Percentiles rank a stretch among this genome's conserved stretches.
Conservation (phyloP, 2,797 vertebrate genomes). For the Microtus agrestis region DNA sequence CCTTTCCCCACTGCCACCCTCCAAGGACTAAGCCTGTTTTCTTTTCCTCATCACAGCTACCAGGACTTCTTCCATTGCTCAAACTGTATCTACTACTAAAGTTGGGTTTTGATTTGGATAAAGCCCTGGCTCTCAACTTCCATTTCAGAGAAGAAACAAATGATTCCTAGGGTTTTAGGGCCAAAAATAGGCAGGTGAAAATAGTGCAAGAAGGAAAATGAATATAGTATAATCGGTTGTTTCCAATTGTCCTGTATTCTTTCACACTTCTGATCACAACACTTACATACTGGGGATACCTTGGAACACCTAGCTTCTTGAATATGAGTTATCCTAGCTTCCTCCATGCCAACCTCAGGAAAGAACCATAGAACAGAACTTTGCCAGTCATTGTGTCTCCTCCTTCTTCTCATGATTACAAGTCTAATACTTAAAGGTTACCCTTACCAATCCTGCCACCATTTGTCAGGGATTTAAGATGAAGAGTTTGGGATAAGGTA, state of each 20-base stretch:
- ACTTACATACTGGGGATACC: not conserved
- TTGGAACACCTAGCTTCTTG: not conserved
- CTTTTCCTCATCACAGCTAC: not conserved
- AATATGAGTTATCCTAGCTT: not conserved
- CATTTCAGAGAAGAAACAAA: not conserved
- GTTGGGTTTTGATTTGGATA: not conserved
- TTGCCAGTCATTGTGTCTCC: no score
- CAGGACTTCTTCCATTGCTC: not conserved
- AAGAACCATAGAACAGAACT: not conserved
- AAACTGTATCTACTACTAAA: slow-evolving; percentile 17
- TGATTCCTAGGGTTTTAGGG: not conserved
- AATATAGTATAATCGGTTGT: not conserved
- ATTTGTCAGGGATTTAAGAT: not conserved
- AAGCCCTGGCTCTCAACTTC: not conserved
- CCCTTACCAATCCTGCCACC: no score
- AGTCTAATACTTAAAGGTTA: not conserved
- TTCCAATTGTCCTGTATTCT: not conserved
- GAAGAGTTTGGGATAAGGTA: not conserved
- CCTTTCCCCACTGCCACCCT: not conserved
- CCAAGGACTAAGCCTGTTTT: not conserved
- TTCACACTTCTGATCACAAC: not conserved
- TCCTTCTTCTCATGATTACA: not conserved
- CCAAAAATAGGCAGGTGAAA: not conserved
- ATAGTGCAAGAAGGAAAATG: not conserved
- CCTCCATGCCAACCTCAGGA: not conserved